Evolutionary conservation across 2,113 vertebrate species (phyloP), one percentile per base, ranked within the genome.

Genomic region (Anser cygnoides): DNA sequence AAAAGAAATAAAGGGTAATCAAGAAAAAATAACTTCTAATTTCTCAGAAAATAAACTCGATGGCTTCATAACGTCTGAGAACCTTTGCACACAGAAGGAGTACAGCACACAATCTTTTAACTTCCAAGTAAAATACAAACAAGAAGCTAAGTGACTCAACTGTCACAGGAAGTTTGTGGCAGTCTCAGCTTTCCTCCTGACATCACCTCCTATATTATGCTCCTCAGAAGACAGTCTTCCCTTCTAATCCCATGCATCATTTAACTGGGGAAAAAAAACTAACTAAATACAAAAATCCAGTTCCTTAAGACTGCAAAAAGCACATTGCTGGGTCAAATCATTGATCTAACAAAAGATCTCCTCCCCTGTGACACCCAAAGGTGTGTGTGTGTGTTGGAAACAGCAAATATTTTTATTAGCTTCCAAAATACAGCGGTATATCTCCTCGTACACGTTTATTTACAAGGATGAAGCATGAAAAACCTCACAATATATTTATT

Each of bases 291-390:
- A 68, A 71, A 26, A 46, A 89, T n/a, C 43, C 21, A 87, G 10
- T 18, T 57, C 5, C 39, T 39, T 9, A 87, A 43, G 46, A 88
- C 55, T 8, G 26, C 20, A 66, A 82, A 79, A 73, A 25, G 1
- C 2, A 58, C 26, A 3, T 16, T 1, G 1, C 13, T 0, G 0
- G 29, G 61, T 15, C 39, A 28, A 29, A 67, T 12, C 9, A 35
- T 39, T 1, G 1, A 17, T 54, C 39, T 37, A 83, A 83, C 29
- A 77, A 49, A 75, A 21, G 41, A 50, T 46, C 62, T 33, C 22
- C 44, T 31, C n/a, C 68, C 59, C 23, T 23, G 8, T 7, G 11
- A 21, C 11, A 86, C 59, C n/a, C 50, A 71, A 39, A 77, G 77
- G 23, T 6, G 9, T 2, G 26, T 7, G 26, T 7, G 17, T 10